Conservation (phyloP, 2,797 vertebrate genomes). For the Halcyon smyrnensis region DNA sequence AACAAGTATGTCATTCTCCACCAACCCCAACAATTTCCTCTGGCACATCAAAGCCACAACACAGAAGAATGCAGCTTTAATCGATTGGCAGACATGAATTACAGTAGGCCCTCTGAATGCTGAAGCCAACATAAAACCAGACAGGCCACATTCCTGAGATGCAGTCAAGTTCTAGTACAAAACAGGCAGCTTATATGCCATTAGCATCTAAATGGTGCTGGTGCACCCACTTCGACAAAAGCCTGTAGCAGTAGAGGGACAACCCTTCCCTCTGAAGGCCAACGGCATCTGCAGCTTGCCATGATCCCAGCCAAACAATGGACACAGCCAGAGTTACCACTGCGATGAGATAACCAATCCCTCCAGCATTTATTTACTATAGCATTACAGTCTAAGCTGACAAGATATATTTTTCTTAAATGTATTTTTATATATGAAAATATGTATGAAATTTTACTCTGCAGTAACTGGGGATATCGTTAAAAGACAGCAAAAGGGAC, state of each 20-base stretch:
- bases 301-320: not conserved
- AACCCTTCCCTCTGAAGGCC: not conserved
- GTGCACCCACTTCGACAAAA: slow-evolving; percentile 20
- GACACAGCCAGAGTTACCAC: not conserved
- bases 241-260: not conserved
- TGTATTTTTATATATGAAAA: not conserved
- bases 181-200: not conserved
- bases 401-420: not conserved
- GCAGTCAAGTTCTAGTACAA: slow-evolving; percentile 63
- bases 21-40: not conserved
- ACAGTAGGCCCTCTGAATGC: slow-evolving; percentile 16
- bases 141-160: slow-evolving; percentile 56
- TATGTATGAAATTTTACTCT: not conserved
- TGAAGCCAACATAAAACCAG: slow-evolving; percentile 44
- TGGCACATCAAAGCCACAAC: not conserved
- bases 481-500: not conserved
- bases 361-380: not conserved
- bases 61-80: not conserved
- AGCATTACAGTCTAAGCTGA: not conserved
- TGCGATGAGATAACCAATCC: not conserved
- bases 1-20: not conserved
- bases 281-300: not conserved
- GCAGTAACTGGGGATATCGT: not conserved
- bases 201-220: slow-evolving; percentile 56
- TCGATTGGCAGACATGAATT: not conserved